A percentile compares a stretch with the other conserved stretches of the same genome.
Conservation (phyloP, 2,113 vertebrate species). For the Geococcyx californianus region DNA sequence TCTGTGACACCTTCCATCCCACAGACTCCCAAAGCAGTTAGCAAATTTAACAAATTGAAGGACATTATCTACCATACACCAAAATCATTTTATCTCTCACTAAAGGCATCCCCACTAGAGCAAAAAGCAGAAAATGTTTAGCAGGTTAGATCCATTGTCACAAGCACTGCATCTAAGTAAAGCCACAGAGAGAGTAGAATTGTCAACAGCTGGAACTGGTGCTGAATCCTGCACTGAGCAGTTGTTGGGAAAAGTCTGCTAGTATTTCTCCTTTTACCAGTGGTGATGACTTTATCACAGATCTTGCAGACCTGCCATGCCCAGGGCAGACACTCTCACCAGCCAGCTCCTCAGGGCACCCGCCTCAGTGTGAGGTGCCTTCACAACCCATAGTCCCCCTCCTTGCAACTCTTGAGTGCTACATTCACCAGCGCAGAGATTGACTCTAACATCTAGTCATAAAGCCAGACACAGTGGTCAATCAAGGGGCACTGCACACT, state of each 20-base stretch:
- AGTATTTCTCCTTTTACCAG: background rate
- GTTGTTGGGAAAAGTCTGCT: background rate
- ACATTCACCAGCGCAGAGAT: background rate
- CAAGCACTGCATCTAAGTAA: background rate
- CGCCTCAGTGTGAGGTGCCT: fast-evolving
- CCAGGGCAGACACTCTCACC: background rate
- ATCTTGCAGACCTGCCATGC: background rate
- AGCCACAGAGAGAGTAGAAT: background rate
- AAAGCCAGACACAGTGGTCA: background rate
- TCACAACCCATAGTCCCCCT: background rate
- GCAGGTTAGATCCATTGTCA: background rate
- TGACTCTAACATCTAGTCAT: background rate
- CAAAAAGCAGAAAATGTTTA: background rate
- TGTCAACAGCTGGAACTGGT: background rate
- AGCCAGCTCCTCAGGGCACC: background rate
- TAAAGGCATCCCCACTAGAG: background rate
- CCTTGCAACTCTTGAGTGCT: background rate
- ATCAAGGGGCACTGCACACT: background rate
- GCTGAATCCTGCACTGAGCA: background rate
- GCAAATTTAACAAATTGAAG: conserved; percentile 1
- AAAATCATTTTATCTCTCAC: background rate
- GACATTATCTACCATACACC: fast-evolving
- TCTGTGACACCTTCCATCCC: background rate
- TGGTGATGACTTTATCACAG: background rate
- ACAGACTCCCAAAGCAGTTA: background rate